These are phyloP conservation scores for Temnothorax ravouxi DNA, from an alignment of 2,888 invertebrate species.

Conservation along the genomic window DNA sequence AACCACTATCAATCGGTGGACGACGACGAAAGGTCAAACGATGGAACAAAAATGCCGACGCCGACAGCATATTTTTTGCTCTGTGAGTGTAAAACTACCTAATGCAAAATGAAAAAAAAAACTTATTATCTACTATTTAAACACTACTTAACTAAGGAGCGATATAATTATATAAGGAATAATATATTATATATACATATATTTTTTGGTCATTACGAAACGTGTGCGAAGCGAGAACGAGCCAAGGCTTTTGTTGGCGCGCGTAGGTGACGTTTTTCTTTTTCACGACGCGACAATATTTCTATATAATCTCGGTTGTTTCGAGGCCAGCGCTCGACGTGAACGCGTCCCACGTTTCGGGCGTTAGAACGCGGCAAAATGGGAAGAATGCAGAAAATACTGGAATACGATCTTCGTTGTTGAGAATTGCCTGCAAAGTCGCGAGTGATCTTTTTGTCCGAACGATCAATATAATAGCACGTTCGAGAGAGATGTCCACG, in stretches of 20 bases:
- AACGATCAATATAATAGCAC: not conserved
- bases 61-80: constrained; percentile 85
- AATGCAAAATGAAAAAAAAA: constrained; percentile 80
- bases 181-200: constrained; percentile 86
- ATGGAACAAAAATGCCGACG: constrained; percentile 73
- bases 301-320: constrained; percentile 81
- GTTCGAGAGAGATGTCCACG: not conserved
- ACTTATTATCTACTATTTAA: constrained; percentile 85
- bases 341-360: constrained; percentile 63
- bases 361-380: constrained; percentile 16
- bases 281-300: constrained; percentile 85
- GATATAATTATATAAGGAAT: constrained; percentile 85
- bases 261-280: constrained; percentile 83
- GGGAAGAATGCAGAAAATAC: constrained; percentile 11
- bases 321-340: constrained; percentile 74
- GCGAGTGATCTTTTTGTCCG: constrained; percentile 5
- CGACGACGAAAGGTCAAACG: constrained; percentile 54
- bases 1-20: constrained; percentile 52
- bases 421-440: constrained; percentile 36
- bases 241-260: constrained; percentile 85
- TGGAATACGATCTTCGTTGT: constrained; percentile 58
- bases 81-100: constrained; percentile 86
- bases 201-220: constrained; percentile 85
- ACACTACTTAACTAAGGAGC: constrained; percentile 86
- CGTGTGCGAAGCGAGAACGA: constrained; percentile 80